These are phyloP conservation scores for Aphelocoma californica DNA, from an alignment of 2,797 vertebrate species.

Conservation along the genomic window DNA sequence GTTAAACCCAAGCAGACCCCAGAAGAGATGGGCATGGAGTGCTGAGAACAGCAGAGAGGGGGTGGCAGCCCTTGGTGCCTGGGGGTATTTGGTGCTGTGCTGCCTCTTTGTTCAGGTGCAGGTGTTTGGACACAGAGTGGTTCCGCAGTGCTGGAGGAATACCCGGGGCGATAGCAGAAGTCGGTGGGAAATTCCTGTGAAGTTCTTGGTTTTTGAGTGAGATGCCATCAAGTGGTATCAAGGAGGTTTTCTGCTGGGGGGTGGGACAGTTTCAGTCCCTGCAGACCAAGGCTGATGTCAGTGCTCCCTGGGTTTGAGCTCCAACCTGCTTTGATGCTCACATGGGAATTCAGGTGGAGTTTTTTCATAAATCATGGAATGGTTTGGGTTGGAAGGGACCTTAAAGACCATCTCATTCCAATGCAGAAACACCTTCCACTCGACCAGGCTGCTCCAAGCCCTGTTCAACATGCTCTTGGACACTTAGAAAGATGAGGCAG, in stretches of 20 bases:
- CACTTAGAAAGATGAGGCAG: not conserved
- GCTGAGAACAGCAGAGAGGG: not conserved
- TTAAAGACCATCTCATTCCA: not conserved
- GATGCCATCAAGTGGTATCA: not conserved
- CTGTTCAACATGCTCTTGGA: not conserved
- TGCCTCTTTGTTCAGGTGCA: not conserved
- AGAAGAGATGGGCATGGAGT: not conserved
- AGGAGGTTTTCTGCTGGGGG: not conserved
- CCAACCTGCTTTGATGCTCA: not conserved
- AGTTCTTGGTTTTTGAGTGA: not conserved
- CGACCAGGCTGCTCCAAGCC: not conserved
- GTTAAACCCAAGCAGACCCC: not conserved
- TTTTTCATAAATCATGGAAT: not conserved
- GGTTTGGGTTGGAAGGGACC: not conserved
- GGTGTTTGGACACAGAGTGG: not conserved
- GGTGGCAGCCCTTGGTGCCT: not conserved
- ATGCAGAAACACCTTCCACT: not conserved
- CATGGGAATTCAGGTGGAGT: not conserved
- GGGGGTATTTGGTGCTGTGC: not conserved
- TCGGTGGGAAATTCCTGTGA: not conserved
- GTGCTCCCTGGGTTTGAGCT: not conserved
- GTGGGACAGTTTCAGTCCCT: not conserved
- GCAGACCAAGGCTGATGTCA: not conserved
- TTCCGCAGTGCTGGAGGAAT: not conserved
- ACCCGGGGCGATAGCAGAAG: not conserved